A percentile compares a stretch with the other conserved stretches of the same genome.
Evolutionary conservation across 2,113 vertebrate genomes (phyloP).

Genomic region (Abramis brama): DNA sequence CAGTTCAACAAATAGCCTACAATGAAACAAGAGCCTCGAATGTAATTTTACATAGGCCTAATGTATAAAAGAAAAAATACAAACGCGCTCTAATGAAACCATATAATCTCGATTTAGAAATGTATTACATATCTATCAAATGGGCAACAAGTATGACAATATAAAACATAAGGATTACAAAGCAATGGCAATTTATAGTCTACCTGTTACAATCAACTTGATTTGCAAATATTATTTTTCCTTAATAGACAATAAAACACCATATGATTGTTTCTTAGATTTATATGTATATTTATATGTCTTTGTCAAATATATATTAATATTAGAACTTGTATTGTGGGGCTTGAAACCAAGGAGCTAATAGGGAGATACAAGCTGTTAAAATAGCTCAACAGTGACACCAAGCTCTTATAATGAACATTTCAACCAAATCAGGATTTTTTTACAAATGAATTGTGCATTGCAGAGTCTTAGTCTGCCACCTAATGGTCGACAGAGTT

Average conservation of each 20-base stretch:
- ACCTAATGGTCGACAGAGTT: neutral
- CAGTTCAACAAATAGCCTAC: neutral
- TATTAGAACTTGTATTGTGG: slow-evolving; percentile 22
- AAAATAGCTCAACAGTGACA: slow-evolving; percentile 70
- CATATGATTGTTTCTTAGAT: slow-evolving; percentile 30
- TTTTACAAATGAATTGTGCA: neutral
- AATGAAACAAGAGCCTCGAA: neutral
- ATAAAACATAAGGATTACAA: slow-evolving; percentile 32
- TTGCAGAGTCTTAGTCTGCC: slow-evolving; percentile 2
- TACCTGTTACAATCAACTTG: slow-evolving; percentile 7
- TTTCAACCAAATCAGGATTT: slow-evolving; percentile 14
- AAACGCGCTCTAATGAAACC: slow-evolving; percentile 25
- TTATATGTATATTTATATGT: slow-evolving; percentile 40
- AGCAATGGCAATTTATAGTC: neutral
- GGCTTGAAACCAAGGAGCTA: neutral
- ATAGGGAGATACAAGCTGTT: neutral
- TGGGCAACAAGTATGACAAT: neutral
- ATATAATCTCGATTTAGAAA: neutral
- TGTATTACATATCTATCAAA: neutral
- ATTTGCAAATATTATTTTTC: neutral
- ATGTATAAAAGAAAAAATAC: neutral
- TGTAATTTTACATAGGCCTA: neutral
- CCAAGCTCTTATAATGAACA: slow-evolving; percentile 57
- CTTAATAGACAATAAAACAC: slow-evolving; percentile 27
- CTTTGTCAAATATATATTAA: slow-evolving; percentile 38